Evolutionary conservation across 2,888 invertebrate genomes (phyloP), one percentile per base, ranked within the genome.

Genomic region (Limnephilus marmoratus): DNA sequence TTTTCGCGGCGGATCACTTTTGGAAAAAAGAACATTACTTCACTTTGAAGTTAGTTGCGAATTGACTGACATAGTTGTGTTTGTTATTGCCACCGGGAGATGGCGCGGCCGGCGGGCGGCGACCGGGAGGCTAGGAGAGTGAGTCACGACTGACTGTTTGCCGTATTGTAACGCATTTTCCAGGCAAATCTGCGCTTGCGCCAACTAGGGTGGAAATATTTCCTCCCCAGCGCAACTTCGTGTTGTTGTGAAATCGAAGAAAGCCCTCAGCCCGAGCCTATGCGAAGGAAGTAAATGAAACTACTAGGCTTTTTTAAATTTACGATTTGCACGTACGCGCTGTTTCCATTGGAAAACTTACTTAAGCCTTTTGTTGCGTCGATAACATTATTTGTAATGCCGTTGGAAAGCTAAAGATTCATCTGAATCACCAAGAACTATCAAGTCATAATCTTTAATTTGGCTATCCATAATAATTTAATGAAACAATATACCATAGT

Each of bases 111-210:
- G 49, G 90, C 37, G 37, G 92, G 92, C 90, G 92, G 81, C 93
- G 90, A 81, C 90, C 86, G 41, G 49, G 81, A 90, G 68, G 90
- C 91, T 88, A 31, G 91, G 91, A 86, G 85, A 90, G 81, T 85
- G 90, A 85, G 90, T 92, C 90, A 90, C 92, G 92, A 92, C 93
- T 92, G 91, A 90, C 34, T 91, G 86, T 91, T 91, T 93, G 93
- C 93, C 93, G 93, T 93, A 93, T 92, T 92, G 85, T 93, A 93
- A 93, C 93, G 93, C 93, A 93, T 92, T 93, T 91, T 90, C 85
- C 88, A 81, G 53, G 49, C 31, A 18, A 29, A 11, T 53, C 15
- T 91, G 92, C 93, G 93, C 92, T 34, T 89, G 93, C 90, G 88
- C 91, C 85, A 86, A 68, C 24, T 85, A 83, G 88, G 89, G 91